Conservation (phyloP, 2,888 invertebrate genomes). For the Drosophila ochracea region DNA sequence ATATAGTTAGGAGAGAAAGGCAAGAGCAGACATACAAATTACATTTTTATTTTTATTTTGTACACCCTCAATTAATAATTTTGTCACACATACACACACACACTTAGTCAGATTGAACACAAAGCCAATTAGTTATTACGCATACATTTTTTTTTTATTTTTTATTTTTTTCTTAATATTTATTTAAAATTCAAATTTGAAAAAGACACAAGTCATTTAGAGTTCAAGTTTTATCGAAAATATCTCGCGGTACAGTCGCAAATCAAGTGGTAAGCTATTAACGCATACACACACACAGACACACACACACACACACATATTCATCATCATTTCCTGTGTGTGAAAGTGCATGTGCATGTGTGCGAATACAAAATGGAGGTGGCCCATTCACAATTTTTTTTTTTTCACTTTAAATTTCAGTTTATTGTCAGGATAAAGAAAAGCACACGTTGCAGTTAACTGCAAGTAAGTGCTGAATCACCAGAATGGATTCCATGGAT, state of each 20-base stretch:
- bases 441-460: slow-evolving; percentile 14
- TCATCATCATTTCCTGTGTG: slow-evolving; percentile 10
- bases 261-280: slow-evolving; percentile 39
- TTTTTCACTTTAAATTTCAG: slow-evolving; percentile 28
- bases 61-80: slow-evolving; percentile 18
- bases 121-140: slow-evolving; percentile 9
- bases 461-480: slow-evolving; percentile 42
- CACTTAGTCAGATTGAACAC: slow-evolving; percentile 5
- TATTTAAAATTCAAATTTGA: background rate
- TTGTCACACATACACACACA: slow-evolving; percentile 15
- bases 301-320: background rate
- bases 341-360: slow-evolving; percentile 16
- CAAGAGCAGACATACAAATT: slow-evolving; percentile 37
- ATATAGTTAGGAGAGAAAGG: slow-evolving; percentile 48
- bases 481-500: background rate
- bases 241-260: slow-evolving; percentile 51
- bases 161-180: slow-evolving; percentile 4
- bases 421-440: slow-evolving; percentile 13
- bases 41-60: slow-evolving; percentile 13
- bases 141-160: background rate
- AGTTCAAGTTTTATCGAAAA: background rate
- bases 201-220: background rate
- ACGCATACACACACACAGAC: slow-evolving; percentile 14
- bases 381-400: slow-evolving; percentile 31
- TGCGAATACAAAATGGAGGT: slow-evolving; percentile 64